These are phyloP conservation scores for Dryomyza anilis DNA, from an alignment of 2,888 invertebrate genomes.

Conservation along the genomic window DNA sequence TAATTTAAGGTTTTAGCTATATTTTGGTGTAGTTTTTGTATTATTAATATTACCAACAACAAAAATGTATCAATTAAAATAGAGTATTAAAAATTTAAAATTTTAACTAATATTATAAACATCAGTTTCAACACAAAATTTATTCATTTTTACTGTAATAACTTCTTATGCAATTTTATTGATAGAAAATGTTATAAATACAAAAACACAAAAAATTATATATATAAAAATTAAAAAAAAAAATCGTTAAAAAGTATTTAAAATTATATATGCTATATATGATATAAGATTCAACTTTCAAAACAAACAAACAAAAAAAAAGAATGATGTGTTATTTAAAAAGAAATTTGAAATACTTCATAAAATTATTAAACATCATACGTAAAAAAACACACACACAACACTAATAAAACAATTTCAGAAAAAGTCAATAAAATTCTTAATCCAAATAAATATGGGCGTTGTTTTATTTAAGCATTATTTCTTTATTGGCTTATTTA, in stretches of 20 bases:
- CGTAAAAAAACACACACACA: slow-evolving; percentile 21
- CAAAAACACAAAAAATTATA: slow-evolving; percentile 17
- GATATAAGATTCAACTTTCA: slow-evolving; percentile 22
- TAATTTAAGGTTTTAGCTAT: no score
- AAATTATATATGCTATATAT: slow-evolving; percentile 24
- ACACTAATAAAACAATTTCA: slow-evolving; percentile 22
- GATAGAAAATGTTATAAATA: background rate
- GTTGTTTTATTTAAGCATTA: background rate
- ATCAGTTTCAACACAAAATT: no score
- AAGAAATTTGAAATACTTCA: no score
- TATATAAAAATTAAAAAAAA: slow-evolving; percentile 18
- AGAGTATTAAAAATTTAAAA: no score
- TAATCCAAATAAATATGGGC: slow-evolving; percentile 1
- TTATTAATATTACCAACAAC: no score
- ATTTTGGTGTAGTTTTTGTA: no score
- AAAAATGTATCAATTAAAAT: no score
- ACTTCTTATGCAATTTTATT: no score
- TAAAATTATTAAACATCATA: no score
- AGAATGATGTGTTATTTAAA: slow-evolving; percentile 29
- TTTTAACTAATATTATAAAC: no score
- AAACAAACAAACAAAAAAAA: slow-evolving; percentile 22
- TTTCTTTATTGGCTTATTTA: background rate
- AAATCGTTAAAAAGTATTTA: slow-evolving; percentile 13
- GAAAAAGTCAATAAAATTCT: slow-evolving; percentile 22
- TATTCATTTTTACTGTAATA: no score